Base-by-base conservation (phyloP, 2,113 vertebrate genomes). In the Salvator merianae region DNA sequence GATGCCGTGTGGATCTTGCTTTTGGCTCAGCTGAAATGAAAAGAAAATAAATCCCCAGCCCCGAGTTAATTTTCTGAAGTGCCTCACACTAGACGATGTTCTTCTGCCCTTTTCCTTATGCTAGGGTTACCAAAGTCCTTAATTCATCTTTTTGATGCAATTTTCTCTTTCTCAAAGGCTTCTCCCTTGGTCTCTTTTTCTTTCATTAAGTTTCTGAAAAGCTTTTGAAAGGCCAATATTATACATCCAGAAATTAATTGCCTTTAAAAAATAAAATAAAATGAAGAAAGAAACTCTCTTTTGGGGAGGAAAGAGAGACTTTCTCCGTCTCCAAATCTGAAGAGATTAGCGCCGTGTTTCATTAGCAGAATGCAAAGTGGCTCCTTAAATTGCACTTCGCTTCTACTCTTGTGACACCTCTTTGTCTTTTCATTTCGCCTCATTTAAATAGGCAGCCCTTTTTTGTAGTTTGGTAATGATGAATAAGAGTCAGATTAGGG, bases 401-500 rank as follows among this genome's bases (percentile, higher is more conserved):
- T 32, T 62, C 50, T 34, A 36, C 1, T 38, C 24, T 76, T 84
- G 22, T 24, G 87, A 91, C 70, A 90, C 80, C 84, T 88, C 82
- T 92, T 83, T 13, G 62, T 94, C 93, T 93, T 94, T 93, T 89
- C 66, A 77, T 93, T 94, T 94, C 94, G 90, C 81, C 86, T 90
- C 93, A 95, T 95, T 96, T 95, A 94, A 95, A 95, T 94, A 95
- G 94, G 94, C 93, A 93, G 88, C 90, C 91, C 93, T 92, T 91
- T 95, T 96, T 95, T 73, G 85, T 94, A 91, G 43, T 89, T 94
- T 96, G 95, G 95, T 95, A 95, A 94, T 95, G 96, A 95, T 95
- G 94, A 95, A 96, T 96, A 96, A 28, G 92, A 94, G 93, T 94
- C 91, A 95, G 94, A 95, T 96, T 96, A 92, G 94, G 91, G 89